A percentile compares a stretch with the other conserved stretches of the same genome.
Conservation (phyloP, 2,888 invertebrate genomes). For the Dicycla oo region DNA sequence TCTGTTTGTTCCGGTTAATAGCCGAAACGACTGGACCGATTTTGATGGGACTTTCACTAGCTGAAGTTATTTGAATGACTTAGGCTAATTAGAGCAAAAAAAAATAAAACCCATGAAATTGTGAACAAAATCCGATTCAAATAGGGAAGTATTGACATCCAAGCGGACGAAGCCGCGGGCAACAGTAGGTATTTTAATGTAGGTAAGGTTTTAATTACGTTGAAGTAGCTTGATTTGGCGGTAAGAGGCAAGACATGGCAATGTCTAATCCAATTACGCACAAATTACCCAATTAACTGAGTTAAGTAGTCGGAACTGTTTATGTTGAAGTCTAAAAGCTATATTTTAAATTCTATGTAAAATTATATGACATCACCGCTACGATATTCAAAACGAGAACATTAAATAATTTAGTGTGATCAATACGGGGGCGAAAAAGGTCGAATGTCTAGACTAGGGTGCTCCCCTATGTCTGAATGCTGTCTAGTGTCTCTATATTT, state of each 20-base stretch:
- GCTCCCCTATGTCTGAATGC: constrained; percentile 38
- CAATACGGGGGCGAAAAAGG: constrained; percentile 57
- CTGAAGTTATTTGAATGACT: too few species aligned
- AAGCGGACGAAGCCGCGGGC: too few species aligned
- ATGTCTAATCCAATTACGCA: neutral
- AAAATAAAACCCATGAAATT: too few species aligned
- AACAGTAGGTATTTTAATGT: too few species aligned
- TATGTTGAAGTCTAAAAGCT: neutral
- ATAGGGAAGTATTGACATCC: too few species aligned
- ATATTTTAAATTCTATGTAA: constrained; percentile 10
- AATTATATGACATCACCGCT: constrained; percentile 8
- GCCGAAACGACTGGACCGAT: too few species aligned
- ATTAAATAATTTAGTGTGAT: constrained; percentile 53
- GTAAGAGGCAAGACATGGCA: neutral
- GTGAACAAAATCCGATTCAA: too few species aligned
- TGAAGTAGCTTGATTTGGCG: neutral
- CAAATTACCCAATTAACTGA: neutral
- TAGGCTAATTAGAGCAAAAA: too few species aligned
- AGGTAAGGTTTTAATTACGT: too few species aligned
- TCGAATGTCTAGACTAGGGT: constrained; percentile 59
- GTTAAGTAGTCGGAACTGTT: neutral
- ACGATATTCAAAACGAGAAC: constrained; percentile 30
- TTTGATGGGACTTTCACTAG: too few species aligned
- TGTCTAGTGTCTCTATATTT: constrained; percentile 39
- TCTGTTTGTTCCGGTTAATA: too few species aligned